Evolutionary conservation across 2,797 vertebrate genomes (phyloP), one percentile per base, ranked within the genome.

Genomic region (Allenopithecus nigroviridis): DNA sequence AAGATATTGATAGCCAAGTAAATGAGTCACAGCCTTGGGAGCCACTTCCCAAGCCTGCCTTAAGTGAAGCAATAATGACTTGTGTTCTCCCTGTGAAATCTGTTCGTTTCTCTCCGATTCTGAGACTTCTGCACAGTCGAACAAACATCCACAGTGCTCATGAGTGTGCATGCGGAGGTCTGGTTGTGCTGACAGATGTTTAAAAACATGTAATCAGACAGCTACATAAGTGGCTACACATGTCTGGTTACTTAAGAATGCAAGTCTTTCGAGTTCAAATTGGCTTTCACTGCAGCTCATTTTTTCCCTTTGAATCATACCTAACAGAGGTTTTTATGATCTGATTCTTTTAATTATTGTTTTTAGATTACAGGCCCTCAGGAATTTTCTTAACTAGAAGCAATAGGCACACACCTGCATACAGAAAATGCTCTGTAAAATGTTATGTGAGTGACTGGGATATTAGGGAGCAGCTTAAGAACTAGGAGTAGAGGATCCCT

Each of bases 271-370:
- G 97, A 97, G 91, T 89, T 91, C 72, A 94, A 80, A 89, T 68
- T 96, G 97, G 98, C 97, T 96, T 81, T 89, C 61, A 64, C 79
- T 68, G 24, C 33, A 84, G 81, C 61, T 98, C 97, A 97, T 97
- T 91, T 97, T 98, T 98, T 97, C 97, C 97, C 94, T 97, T 97
- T 97, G 97, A 98, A 97, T 98, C 97, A 97, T 95, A 85, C 95
- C 96, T 85, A 95, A 87, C 84, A 85, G 91, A 72, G 85, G 79
- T 89, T 98, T 98, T 97, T 97, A 96, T 96, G 94, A 94, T 96
- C 39, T 80, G 83, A 84, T 93, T 97, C 55, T 96, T 91, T 93
- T 96, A 89, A 59, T 61, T 91, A 43, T 74, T 91, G 28, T 95
- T 55, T 57, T 95, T 94, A 94, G 80, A 91, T 97, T 94, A 96